Conservation (phyloP, 1,140 invertebrate species). For the Acromyrmex charruanus region DNA sequence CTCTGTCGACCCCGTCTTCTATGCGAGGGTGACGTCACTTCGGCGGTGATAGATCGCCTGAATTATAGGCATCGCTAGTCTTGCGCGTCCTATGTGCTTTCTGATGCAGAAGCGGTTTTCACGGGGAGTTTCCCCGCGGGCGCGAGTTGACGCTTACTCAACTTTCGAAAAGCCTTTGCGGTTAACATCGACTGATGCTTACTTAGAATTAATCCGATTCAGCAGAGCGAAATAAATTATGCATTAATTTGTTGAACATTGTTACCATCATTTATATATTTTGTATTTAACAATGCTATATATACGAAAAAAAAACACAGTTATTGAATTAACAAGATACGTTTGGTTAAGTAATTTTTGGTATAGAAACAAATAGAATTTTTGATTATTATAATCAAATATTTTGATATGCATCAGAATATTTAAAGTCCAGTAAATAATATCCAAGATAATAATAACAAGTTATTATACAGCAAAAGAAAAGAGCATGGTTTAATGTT, state of each 20-base stretch:
- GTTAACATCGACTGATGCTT: slow-evolving; percentile 20
- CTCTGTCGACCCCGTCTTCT: slow-evolving; percentile 61
- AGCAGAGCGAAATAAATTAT: not conserved
- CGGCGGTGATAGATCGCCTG: slow-evolving; percentile 73
- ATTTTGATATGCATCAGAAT: no score
- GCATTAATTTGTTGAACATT: not conserved
- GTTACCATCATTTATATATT: not conserved
- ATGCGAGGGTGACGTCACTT: slow-evolving; percentile 66
- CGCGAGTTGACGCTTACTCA: not conserved
- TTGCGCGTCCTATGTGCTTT: slow-evolving; percentile 34
- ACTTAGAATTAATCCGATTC: slow-evolving; percentile 11
- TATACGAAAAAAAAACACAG: not conserved
- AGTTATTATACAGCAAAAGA: no score
- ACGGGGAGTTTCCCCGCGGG: not conserved
- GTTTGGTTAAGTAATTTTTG: no score
- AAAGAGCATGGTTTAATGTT: no score
- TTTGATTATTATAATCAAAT: no score
- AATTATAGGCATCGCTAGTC: slow-evolving; percentile 72
- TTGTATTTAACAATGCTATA: not conserved
- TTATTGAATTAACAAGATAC: no score
- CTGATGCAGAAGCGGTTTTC: slow-evolving; percentile 56
- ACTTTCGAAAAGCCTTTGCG: slow-evolving; percentile 12
- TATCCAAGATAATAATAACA: no score
- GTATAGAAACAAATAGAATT: no score
- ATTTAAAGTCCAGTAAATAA: no score